Conservation (phyloP, 2,797 vertebrate genomes). For the Amniataba percoides region DNA sequence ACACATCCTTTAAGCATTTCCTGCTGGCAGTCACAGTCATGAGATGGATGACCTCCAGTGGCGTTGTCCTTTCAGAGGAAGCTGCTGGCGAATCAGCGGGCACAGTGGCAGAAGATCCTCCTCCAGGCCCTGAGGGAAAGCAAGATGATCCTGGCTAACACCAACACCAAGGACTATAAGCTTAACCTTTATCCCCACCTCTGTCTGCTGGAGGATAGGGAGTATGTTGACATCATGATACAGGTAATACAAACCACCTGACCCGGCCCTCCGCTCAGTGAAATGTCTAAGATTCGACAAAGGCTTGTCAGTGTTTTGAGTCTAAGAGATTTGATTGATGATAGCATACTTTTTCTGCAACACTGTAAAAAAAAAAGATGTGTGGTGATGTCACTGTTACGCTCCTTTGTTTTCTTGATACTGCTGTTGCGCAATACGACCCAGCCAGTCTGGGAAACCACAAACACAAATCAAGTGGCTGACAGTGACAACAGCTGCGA, state of each 20-base stretch:
- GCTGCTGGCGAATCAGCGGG: conserved; percentile 82
- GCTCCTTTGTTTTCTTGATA: not conserved
- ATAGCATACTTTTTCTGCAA: not conserved
- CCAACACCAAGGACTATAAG: conserved; percentile 13
- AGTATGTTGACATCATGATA: conserved; percentile 91
- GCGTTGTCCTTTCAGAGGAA: conserved; percentile 83
- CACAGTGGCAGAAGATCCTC: conserved; percentile 85
- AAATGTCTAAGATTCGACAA: conserved; percentile 8
- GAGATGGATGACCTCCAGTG: conserved; percentile 35
- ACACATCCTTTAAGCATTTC: not conserved
- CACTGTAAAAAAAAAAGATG: conserved; percentile 1
- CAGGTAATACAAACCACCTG: conserved; percentile 83
- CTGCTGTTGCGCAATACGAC: conserved; percentile 21
- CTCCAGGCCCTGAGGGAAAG: conserved; percentile 83
- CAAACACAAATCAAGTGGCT: conserved; percentile 37
- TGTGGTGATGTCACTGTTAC: not conserved
- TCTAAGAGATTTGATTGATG: conserved; percentile 4
- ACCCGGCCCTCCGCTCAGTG: not conserved
- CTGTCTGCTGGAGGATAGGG: conserved; percentile 88
- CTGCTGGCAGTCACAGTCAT: conserved; percentile 3
- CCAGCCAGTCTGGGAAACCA: conserved; percentile 25
- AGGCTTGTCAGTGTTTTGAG: conserved; percentile 19
- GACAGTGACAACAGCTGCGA: conserved; percentile 39
- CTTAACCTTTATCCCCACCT: conserved; percentile 90
- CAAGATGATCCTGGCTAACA: conserved; percentile 79